These are phyloP conservation scores for Henicopernis longicauda DNA, from an alignment of 2,113 vertebrate genomes.

Conservation along the genomic window DNA sequence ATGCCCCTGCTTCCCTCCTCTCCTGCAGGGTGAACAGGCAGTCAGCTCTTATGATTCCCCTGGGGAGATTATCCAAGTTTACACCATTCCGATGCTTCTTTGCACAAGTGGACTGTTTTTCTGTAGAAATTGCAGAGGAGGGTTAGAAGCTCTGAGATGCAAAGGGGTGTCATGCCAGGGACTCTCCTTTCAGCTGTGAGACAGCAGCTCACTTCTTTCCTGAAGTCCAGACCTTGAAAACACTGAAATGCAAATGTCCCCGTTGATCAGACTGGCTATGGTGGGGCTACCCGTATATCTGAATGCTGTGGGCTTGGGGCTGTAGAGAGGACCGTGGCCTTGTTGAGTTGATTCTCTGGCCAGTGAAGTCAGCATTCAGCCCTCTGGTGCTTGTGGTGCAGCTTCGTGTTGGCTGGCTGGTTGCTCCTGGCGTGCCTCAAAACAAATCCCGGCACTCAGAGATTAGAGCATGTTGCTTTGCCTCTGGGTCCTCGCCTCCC, in stretches of 20 bases:
- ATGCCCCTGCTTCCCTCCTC: neutral
- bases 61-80: neutral
- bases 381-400: neutral
- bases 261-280: neutral
- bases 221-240: neutral
- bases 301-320: neutral
- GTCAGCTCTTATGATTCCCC: rapidly evolving
- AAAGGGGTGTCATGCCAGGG: neutral
- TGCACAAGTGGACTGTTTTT: neutral
- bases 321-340: neutral
- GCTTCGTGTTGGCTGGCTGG: neutral
- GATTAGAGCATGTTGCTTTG: neutral
- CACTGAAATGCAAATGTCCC: neutral
- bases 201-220: neutral
- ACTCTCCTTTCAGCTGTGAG: neutral
- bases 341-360: neutral
- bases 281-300: rapidly evolving
- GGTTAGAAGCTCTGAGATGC: neutral
- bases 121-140: neutral
- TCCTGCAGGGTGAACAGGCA: neutral
- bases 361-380: neutral
- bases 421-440: neutral
- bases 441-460: neutral
- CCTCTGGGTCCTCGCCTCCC: neutral
- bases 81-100: neutral